Conservation (phyloP, 1,140 invertebrate species). For the Andricus grossulariae region DNA sequence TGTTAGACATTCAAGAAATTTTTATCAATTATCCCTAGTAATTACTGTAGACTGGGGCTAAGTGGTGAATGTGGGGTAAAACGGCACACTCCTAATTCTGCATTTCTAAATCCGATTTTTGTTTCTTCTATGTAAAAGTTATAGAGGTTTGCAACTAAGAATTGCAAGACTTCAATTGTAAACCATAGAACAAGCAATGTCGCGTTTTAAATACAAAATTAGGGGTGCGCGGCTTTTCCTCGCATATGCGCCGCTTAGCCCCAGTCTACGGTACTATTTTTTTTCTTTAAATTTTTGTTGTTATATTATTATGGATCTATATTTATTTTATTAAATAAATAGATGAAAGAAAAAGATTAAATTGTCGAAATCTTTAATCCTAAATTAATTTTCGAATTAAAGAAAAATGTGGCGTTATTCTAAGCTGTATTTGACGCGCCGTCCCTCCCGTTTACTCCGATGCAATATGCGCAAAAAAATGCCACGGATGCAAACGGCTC, state of each 20-base stretch:
- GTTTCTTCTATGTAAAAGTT: background rate
- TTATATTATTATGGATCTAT: no score
- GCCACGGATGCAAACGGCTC: conserved; percentile 41
- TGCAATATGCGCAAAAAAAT: conserved; percentile 39
- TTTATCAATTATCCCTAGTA: conserved; percentile 3
- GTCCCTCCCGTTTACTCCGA: conserved; percentile 50
- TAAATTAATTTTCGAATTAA: background rate
- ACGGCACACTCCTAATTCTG: no score
- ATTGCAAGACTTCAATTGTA: no score
- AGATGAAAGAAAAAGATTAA: background rate
- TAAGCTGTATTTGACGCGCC: conserved; percentile 59
- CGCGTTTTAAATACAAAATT: no score
- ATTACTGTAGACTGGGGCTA: no score
- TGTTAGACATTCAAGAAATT: background rate
- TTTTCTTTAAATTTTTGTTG: no score
- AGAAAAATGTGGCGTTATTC: conserved; percentile 40
- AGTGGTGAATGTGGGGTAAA: no score
- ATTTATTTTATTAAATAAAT: background rate
- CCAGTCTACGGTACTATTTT: no score
- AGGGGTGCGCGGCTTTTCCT: no score
- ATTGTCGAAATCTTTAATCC: background rate
- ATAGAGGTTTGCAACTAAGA: background rate
- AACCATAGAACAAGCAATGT: no score
- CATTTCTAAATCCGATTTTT: background rate
- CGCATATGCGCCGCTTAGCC: no score